Conservation (phyloP, 2,797 vertebrate species). For the Erpetoichthys calabaricus region DNA sequence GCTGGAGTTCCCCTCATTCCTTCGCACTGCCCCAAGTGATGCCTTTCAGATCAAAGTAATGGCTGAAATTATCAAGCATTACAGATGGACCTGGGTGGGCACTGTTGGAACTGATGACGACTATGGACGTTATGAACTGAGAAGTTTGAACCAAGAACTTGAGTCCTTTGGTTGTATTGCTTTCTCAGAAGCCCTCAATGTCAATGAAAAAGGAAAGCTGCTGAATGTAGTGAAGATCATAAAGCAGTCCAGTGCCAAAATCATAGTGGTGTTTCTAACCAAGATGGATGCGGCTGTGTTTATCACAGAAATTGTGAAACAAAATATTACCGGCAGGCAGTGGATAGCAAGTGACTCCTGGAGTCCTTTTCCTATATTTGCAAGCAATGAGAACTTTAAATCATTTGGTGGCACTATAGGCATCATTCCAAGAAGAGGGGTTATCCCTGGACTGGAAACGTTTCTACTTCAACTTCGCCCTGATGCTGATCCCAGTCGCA, state of each 20-base stretch:
- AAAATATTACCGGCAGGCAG: constrained; percentile 47
- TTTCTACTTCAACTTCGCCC: constrained; percentile 34
- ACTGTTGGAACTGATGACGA: constrained; percentile 53
- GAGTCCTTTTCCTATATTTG: constrained; percentile 46
- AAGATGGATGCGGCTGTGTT: constrained; percentile 53
- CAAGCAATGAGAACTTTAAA: constrained; percentile 41
- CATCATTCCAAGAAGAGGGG: constrained; percentile 46
- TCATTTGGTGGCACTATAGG: constrained; percentile 53
- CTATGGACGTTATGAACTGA: constrained; percentile 56
- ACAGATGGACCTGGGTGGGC: constrained; percentile 63
- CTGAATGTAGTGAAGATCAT: constrained; percentile 8
- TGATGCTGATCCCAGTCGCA: constrained; percentile 3
- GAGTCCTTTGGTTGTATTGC: too few relatives aligned
- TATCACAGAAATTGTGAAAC: constrained; percentile 35
- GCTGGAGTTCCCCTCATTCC: constrained; percentile 53
- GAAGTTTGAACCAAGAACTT: constrained; percentile 49
- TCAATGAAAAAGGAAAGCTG: too few relatives aligned
- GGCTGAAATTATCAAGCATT: constrained; percentile 44
- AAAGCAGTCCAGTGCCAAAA: constrained; percentile 40
- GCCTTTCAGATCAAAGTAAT: constrained; percentile 44
- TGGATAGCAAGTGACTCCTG: constrained; percentile 63
- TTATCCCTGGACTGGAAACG: constrained; percentile 45
- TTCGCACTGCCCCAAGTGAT: constrained; percentile 53
- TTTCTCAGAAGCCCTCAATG: too few relatives aligned
- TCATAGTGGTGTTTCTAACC: constrained; percentile 51